phyloP scores from a whole-genome alignment of 2,113 vertebrate genomes.

The Onychostruthus taczanowskii region DNA sequence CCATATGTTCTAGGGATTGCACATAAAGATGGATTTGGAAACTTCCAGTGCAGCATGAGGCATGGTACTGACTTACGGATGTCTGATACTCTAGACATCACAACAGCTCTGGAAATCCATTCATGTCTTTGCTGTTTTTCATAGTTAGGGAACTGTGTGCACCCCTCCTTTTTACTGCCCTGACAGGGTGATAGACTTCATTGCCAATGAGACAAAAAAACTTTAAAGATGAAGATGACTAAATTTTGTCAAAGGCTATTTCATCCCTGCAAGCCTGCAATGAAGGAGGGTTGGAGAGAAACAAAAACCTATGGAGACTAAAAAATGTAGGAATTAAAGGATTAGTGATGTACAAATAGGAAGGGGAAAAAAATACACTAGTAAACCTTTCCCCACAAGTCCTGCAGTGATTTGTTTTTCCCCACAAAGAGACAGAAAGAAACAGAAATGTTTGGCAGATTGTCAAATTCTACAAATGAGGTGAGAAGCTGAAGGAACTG shows the following conservation, averaged over 20 bases:
- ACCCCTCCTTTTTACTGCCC: not conserved
- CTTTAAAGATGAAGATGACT: not conserved
- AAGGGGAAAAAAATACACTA: not conserved
- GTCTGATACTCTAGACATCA: not conserved
- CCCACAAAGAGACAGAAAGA: not conserved
- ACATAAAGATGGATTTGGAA: not conserved
- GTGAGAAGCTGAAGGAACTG: not conserved
- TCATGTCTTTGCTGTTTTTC: not conserved
- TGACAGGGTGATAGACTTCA: not conserved
- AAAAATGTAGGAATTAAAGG: not conserved
- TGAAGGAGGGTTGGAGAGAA: not conserved
- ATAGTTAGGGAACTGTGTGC: too few relatives aligned
- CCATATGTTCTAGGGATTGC: not conserved
- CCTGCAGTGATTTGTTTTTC: not conserved
- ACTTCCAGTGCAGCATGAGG: not conserved
- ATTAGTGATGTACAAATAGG: not conserved
- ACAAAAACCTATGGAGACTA: not conserved
- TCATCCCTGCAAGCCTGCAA: not conserved
- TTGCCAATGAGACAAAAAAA: not conserved
- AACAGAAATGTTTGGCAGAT: not conserved
- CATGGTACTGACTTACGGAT: not conserved
- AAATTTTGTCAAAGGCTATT: not conserved
- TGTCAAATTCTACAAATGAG: not conserved
- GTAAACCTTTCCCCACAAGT: not conserved
- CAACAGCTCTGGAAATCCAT: not conserved